A percentile compares a stretch with the other conserved stretches of the same genome.
Evolutionary conservation across 2,113 vertebrate species (phyloP).

Genomic region (Salvelinus namaycush): DNA sequence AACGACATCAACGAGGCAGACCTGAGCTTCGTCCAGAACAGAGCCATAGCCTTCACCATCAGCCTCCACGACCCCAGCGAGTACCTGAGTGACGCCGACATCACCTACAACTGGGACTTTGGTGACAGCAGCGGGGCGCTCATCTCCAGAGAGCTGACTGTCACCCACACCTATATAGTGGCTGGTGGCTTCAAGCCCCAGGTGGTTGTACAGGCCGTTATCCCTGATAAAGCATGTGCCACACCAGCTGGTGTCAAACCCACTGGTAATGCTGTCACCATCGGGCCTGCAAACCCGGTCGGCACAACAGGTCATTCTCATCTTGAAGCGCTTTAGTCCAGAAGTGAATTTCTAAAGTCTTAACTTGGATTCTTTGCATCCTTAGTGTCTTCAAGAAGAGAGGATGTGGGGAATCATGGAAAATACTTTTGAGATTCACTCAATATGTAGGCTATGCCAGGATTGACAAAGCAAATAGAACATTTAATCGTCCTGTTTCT

Average conservation of each 20-base stretch:
- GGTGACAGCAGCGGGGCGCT: constrained; percentile 88
- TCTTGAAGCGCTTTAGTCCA: too few species aligned
- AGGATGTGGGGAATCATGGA: too few species aligned
- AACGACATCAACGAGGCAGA: constrained; percentile 65
- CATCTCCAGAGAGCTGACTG: constrained; percentile 81
- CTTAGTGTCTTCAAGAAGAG: too few species aligned
- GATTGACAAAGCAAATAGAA: neutral
- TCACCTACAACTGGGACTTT: constrained; percentile 94
- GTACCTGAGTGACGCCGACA: constrained; percentile 81
- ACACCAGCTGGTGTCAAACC: constrained; percentile 32
- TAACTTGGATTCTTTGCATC: too few species aligned
- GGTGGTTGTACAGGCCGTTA: constrained; percentile 87
- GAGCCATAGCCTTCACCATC: constrained; percentile 83
- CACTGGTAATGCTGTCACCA: constrained; percentile 28
- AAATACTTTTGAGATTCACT: too few species aligned
- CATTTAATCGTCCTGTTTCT: neutral
- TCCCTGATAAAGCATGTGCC: constrained; percentile 80
- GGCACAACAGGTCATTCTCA: constrained; percentile 10
- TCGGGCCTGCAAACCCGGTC: constrained; percentile 39
- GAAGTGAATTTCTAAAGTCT: too few species aligned
- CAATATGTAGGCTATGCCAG: neutral
- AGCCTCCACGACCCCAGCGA: constrained; percentile 88
- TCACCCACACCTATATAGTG: constrained; percentile 87
- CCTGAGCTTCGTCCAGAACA: constrained; percentile 83
- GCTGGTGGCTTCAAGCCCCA: constrained; percentile 77